These are phyloP conservation scores for Pseudomyrmex flavicornis DNA, from an alignment of 1,140 invertebrate species.

Conservation along the genomic window DNA sequence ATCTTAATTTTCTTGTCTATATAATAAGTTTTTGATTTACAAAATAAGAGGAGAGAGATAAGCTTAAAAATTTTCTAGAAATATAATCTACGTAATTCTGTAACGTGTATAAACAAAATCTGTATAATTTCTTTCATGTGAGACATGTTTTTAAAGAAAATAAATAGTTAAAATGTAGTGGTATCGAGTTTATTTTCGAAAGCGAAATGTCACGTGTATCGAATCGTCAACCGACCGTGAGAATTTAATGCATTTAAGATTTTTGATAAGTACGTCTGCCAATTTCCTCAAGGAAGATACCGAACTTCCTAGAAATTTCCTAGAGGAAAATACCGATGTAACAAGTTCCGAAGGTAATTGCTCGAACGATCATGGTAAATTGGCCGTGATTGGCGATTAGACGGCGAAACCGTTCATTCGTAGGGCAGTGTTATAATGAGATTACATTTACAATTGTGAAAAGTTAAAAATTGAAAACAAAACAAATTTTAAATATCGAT, in stretches of 20 bases:
- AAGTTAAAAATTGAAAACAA: not conserved
- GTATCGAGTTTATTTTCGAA: conserved; percentile 1
- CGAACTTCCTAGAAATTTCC: not conserved
- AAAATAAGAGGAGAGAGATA: not conserved
- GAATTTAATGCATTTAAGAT: conserved; percentile 13
- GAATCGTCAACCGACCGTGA: not conserved
- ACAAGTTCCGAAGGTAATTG: conserved; percentile 8
- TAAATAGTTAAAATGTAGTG: not conserved
- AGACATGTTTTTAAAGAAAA: not conserved
- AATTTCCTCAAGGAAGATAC: not conserved
- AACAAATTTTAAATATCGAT: conserved; percentile 8
- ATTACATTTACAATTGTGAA: not conserved
- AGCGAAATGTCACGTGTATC: not conserved
- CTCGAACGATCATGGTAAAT: not conserved
- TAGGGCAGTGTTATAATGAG: conserved; percentile 5
- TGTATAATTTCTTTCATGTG: not conserved
- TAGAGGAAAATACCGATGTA: not conserved
- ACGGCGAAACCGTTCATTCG: not conserved
- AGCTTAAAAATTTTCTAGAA: not conserved
- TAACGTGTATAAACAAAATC: not conserved
- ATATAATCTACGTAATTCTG: not conserved
- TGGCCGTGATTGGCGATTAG: not conserved
- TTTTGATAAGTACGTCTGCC: conserved; percentile 3
- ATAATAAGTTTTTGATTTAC: too few relatives aligned
- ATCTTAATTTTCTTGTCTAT: not conserved